A percentile compares a stretch with the other conserved stretches of the same genome.
phyloP scores from a whole-genome alignment of 2,797 vertebrate species.

The Bufotes viridis region DNA sequence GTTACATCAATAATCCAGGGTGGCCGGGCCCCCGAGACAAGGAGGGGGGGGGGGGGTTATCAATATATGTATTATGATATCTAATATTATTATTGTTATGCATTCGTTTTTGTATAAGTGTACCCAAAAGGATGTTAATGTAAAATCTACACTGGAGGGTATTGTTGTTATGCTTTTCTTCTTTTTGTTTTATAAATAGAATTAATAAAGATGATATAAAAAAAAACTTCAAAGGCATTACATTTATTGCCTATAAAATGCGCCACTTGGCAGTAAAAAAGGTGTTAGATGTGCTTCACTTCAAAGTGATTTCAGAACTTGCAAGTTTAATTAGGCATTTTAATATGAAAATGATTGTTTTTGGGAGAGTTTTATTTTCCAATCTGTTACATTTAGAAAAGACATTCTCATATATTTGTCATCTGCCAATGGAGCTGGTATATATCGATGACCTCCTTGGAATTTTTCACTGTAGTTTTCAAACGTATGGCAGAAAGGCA shows the following conservation, averaged over 20 bases:
- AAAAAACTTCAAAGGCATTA: neutral
- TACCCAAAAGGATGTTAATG: too few species aligned
- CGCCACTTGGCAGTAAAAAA: neutral
- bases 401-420: neutral
- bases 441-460: neutral
- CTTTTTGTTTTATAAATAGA: too few species aligned
- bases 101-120: too few species aligned
- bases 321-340: neutral
- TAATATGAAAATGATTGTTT: neutral
- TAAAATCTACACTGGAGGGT: too few species aligned
- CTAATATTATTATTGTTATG: too few species aligned
- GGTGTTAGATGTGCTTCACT: neutral
- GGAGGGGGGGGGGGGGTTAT: too few species aligned
- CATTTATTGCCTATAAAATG: neutral
- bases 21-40: too few species aligned
- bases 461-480: neutral
- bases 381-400: slow-evolving; percentile 1
- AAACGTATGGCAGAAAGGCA: neutral
- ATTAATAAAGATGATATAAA: too few species aligned
- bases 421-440: neutral
- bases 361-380: neutral
- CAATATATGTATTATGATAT: too few species aligned
- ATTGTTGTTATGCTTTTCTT: too few species aligned
- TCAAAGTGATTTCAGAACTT: neutral
- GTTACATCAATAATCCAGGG: too few species aligned